Evolutionary conservation across 2,113 vertebrate genomes (phyloP), one percentile per base, ranked within the genome.

Genomic region (Cichladusa arquata): DNA sequence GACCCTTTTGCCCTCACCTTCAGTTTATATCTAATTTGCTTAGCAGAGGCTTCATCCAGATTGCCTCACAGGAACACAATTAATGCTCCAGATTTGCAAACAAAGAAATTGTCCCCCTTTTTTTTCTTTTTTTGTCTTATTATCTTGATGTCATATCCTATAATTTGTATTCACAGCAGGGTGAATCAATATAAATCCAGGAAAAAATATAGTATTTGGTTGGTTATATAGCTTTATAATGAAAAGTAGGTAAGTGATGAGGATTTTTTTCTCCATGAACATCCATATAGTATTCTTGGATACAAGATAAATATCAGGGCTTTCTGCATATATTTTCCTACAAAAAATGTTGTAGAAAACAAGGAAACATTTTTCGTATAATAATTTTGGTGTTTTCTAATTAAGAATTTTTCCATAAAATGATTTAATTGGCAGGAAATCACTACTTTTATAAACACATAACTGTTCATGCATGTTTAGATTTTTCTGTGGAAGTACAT

Each of bases 1-100:
- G 97, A 98, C 98, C 98, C 98, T 98, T 98, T 96, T 99, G 98
- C 99, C 98, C 99, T 98, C 97, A 97, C 98, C 98, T 98, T 98
- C 98, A 97, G 97, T 98, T 98, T 97, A 95, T 98, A 98, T 98
- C 98, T 99, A 98, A 99, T 99, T 99, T 99, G 98, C 98, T 98
- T 98, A 98, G 97, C 97, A 97, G 97, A 97, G 98, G 98, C 97
- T 97, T 96, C 95, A 96, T 96, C 96, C 97, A 97, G 98, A 98
- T 96, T 97, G 97, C 97, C 98, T 97, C 98, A 96, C 71, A 97
- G 97, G 98, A 98, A 98, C 79, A 67, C 96, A 98, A 98, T 98
- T 98, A 97, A 98, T 97, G 98, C 86, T 97, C 93, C 74, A 92
- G 93, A 97, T 98, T 98, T 98, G 96, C 98, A 98, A 98, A 98